Evolutionary conservation across 2,797 vertebrate genomes (phyloP), one percentile per base, ranked within the genome.

Genomic region (Myoxocephalus aenaeus): DNA sequence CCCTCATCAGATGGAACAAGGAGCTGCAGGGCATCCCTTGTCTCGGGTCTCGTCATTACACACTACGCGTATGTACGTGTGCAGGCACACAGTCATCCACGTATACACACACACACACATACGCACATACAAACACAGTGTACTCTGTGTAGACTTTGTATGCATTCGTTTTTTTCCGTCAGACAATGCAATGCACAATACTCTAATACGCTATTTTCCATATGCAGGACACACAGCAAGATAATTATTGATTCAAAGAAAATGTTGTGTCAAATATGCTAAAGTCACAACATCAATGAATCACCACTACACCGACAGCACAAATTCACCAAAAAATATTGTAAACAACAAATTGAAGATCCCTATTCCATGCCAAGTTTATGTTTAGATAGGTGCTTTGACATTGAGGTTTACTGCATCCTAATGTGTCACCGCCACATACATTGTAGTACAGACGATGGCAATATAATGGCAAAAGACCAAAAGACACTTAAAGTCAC

Each of bases 1-100:
- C 87, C 84, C 90, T 95, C 90, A 92, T 92, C 93, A 92, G 90
- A 94, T 90, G 89, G 87, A 94, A 90, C 91, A 89, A 90, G 87
- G 87, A 90, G 93, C 94, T 94, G 87, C 85, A 88, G 94, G 95
- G 94, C 93, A 94, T 93, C 85, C 86, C 87, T 89, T 86, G 89
- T 88, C 92, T 90, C 74, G 40, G 40, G 69, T 85, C 82, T 90
- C 84, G 86, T 91, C 94, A 92, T 91, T 91, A 91, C 87, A 84
- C 86, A 87, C 58, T 80, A 63, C 18, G 27, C 58, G 68, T 72
- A 65, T 61, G 65, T 74, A 71, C 29, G 67, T 80, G 81, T 80
- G 75, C 61, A 88, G 73, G 56, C 70, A 48, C 77, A 83, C 56
- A 76, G 72, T 79, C 66, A 86, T 75, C 62, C 67, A 65, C 29